Conservation (phyloP, 2,888 invertebrate genomes). For the Rotaria sp. region DNA sequence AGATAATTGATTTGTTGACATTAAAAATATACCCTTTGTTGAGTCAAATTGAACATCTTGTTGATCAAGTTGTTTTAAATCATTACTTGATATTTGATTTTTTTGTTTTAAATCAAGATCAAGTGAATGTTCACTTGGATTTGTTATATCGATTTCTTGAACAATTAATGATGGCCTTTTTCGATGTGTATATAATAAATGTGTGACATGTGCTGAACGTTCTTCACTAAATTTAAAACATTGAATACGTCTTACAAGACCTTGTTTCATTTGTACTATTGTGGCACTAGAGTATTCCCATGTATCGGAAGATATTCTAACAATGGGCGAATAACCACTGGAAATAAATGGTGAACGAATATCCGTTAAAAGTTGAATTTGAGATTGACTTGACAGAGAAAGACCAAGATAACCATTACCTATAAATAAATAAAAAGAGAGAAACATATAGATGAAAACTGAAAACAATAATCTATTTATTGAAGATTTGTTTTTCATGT, state of each 20-base stretch:
- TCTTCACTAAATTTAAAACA: slow-evolving; percentile 32
- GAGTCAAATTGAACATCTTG: neutral
- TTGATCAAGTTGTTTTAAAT: neutral
- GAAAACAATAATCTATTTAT: neutral
- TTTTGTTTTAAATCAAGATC: slow-evolving; percentile 42
- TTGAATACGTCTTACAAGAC: slow-evolving; percentile 34
- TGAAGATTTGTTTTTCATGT: too few relatives aligned
- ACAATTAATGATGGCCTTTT: slow-evolving; percentile 70
- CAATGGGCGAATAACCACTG: neutral
- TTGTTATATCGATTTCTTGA: slow-evolving; percentile 71
- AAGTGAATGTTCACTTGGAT: slow-evolving; percentile 60
- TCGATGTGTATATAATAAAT: slow-evolving; percentile 66
- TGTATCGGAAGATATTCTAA: neutral
- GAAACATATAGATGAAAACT: neutral
- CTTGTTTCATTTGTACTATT: slow-evolving; percentile 29
- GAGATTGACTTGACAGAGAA: slow-evolving; percentile 36
- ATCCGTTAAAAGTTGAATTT: slow-evolving; percentile 1
- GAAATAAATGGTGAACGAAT: neutral
- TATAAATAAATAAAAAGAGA: neutral
- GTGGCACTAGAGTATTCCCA: neutral
- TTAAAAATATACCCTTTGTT: neutral
- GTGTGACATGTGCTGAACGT: slow-evolving; percentile 35
- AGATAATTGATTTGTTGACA: slow-evolving; percentile 13
- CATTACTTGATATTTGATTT: neutral
- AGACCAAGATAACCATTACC: slow-evolving; percentile 41